phyloP scores from a whole-genome alignment of 2,113 vertebrate genomes.

The Melanotaenia duboulayi region DNA sequence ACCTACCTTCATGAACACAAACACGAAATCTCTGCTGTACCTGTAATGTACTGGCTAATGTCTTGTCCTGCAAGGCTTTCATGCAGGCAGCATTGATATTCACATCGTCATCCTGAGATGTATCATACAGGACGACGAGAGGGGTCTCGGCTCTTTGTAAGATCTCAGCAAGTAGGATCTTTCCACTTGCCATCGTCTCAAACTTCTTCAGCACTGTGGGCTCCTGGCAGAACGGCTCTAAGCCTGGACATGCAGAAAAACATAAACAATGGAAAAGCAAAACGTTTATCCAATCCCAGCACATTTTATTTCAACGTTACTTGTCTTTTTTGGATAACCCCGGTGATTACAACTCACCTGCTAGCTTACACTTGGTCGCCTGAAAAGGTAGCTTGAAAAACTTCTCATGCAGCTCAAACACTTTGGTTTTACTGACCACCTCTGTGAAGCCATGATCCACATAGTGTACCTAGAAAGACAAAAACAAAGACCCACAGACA shows the following conservation, averaged over 20 bases:
- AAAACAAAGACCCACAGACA: not conserved
- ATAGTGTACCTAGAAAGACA: slow-evolving; percentile 86
- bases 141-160: slow-evolving; percentile 87
- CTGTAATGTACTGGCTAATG: slow-evolving; percentile 87
- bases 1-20: not conserved
- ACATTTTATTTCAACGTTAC: not conserved
- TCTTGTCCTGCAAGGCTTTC: slow-evolving; percentile 89
- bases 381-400: slow-evolving; percentile 92
- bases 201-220: slow-evolving; percentile 88
- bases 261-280: rapidly evolving
- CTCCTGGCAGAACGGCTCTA: slow-evolving; percentile 91
- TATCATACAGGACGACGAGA: slow-evolving; percentile 94
- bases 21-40: slow-evolving; percentile 66
- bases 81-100: slow-evolving; percentile 95
- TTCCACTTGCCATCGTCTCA: slow-evolving; percentile 88
- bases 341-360: slow-evolving; percentile 84
- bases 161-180: slow-evolving; percentile 94
- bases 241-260: slow-evolving; percentile 75
- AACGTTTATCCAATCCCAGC: not conserved
- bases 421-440: slow-evolving; percentile 86
- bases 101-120: slow-evolving; percentile 95
- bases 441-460: slow-evolving; percentile 96
- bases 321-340: too few species aligned
- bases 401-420: slow-evolving; percentile 87
- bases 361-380: slow-evolving; percentile 91